Percentiles rank a stretch among this genome's conserved stretches.
These are phyloP conservation scores for Tineola bisselliella DNA, from an alignment of 2,888 invertebrate species.

Conservation along the genomic window DNA sequence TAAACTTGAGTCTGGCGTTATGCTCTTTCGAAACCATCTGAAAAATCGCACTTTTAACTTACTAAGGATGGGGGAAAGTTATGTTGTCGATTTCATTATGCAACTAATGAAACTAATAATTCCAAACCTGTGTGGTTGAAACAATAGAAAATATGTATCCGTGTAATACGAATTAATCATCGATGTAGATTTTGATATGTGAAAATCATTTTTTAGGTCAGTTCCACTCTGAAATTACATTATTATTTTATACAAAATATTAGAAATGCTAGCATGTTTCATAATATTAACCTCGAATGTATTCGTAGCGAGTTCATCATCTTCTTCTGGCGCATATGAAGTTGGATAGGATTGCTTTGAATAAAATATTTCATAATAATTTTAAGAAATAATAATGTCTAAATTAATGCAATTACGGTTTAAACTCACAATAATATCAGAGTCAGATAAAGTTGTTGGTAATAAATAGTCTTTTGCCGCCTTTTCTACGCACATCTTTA, in stretches of 20 bases:
- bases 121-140: constrained; percentile 43
- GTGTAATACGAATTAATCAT: constrained; percentile 34
- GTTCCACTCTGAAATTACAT: constrained; percentile 39
- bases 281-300: constrained; percentile 16
- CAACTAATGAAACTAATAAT: background rate
- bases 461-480: constrained; percentile 56
- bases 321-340: background rate
- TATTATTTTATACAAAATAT: too few species aligned
- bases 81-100: too few species aligned
- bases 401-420: background rate
- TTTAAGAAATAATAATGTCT: background rate
- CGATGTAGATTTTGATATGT: constrained; percentile 52
- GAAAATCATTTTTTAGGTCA: constrained; percentile 46
- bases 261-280: too few species aligned
- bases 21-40: constrained; percentile 57
- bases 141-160: constrained; percentile 31
- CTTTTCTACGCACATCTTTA: constrained; percentile 40
- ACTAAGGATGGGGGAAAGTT: too few species aligned
- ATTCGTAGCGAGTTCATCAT: background rate
- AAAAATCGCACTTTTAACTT: too few species aligned
- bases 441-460: constrained; percentile 31
- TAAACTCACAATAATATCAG: background rate
- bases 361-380: background rate
- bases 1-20: constrained; percentile 48
- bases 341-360: background rate